A percentile compares a stretch with the other conserved stretches of the same genome.
Evolutionary conservation across 2,113 vertebrate species (phyloP).

Genomic region (Puma concolor): DNA sequence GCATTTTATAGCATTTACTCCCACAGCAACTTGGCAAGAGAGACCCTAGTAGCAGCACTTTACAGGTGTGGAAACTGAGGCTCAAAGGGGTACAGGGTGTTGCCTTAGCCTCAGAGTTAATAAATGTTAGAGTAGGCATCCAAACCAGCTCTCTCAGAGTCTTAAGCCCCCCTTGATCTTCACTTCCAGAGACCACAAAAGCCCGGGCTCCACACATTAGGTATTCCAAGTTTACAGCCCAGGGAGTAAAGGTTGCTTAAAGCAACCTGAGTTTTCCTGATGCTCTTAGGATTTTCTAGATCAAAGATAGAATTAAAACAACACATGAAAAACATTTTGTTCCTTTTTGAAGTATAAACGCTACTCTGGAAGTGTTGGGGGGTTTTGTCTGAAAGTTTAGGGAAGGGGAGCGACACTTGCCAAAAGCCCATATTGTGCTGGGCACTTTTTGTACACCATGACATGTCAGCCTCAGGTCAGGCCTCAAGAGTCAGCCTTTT

Average conservation of each 20-base stretch:
- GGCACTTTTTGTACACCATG: background rate
- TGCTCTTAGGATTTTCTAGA: background rate
- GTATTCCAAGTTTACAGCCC: background rate
- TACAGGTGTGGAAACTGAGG: background rate
- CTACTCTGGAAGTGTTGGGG: background rate
- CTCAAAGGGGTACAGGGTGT: background rate
- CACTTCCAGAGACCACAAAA: background rate
- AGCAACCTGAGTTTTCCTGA: background rate
- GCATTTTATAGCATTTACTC: background rate
- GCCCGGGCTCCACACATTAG: background rate
- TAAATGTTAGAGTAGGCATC: background rate
- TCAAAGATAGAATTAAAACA: conserved; percentile 13
- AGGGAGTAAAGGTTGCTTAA: background rate
- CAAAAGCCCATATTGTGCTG: background rate
- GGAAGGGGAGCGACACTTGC: background rate
- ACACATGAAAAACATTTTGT: background rate
- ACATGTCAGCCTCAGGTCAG: background rate
- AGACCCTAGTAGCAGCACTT: background rate
- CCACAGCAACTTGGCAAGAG: background rate
- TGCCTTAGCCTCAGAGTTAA: background rate
- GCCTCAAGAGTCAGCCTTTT: background rate
- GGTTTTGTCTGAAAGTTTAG: background rate
- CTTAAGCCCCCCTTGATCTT: background rate
- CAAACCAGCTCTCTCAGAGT: background rate
- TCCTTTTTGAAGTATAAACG: background rate